Conservation (phyloP, 2,797 vertebrate species). For the Uromys caudimaculatus region DNA sequence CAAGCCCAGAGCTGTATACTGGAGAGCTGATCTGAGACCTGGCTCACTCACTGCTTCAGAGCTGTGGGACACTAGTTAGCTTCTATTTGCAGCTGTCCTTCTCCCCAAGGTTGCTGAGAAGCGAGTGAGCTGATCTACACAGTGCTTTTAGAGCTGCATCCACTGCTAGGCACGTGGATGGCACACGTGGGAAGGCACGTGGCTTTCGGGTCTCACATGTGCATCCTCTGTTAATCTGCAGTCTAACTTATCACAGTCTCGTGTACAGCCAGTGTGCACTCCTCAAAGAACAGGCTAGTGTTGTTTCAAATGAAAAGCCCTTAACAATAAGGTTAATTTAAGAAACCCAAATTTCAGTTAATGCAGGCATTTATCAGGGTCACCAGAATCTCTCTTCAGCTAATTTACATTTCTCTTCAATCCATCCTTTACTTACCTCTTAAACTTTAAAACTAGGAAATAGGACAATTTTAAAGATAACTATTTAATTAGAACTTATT, state of each 20-base stretch:
- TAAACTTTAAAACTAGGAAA: constrained; percentile 59
- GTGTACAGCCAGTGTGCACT: neutral
- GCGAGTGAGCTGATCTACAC: neutral
- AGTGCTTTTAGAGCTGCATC: neutral
- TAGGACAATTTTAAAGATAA: constrained; percentile 23
- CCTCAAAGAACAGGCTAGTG: constrained; percentile 15
- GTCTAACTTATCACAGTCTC: neutral
- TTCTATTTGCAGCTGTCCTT: neutral
- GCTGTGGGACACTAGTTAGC: neutral
- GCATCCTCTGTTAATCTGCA: neutral
- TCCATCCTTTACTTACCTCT: neutral
- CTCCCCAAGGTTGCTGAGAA: neutral
- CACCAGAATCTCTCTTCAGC: neutral
- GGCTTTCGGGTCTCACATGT: neutral
- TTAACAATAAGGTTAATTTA: constrained; percentile 39
- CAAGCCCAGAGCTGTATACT: neutral
- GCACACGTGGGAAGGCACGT: too few species aligned
- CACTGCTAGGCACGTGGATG: neutral
- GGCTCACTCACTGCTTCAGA: neutral
- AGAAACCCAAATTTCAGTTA: constrained; percentile 47
- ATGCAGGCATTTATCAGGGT: constrained; percentile 16
- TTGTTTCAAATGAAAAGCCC: neutral
- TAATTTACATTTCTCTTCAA: constrained; percentile 1
- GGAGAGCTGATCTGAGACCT: neutral
- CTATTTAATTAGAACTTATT: constrained; percentile 15